A percentile compares a stretch with the other conserved stretches of the same genome.
Evolutionary conservation across 2,797 vertebrate genomes (phyloP).

Genomic region (Odontamblyopus lacepedii): DNA sequence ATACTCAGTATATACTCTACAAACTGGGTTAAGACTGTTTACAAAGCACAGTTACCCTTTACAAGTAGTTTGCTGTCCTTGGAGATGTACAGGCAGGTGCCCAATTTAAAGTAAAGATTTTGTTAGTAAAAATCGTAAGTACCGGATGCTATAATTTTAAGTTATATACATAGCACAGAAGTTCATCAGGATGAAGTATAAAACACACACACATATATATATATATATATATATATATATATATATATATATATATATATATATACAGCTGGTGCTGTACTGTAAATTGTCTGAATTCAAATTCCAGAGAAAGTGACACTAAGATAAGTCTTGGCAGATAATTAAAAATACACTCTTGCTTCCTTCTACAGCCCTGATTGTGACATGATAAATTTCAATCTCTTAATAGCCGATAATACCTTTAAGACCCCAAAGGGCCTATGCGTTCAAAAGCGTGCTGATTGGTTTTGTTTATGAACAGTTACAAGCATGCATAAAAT

Average conservation of each 20-base stretch:
- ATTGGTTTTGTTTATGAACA: slow-evolving; percentile 56
- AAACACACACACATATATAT: no score
- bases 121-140: no score
- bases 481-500: slow-evolving; percentile 72
- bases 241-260: no score
- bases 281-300: no score
- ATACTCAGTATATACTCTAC: slow-evolving; percentile 11
- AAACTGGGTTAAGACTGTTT: slow-evolving; percentile 46
- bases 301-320: background rate
- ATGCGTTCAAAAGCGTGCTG: slow-evolving; percentile 45
- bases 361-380: background rate
- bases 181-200: no score
- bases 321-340: background rate
- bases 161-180: no score
- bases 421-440: slow-evolving; percentile 3
- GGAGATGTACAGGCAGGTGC: no score
- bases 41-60: slow-evolving; percentile 54
- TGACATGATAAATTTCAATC: background rate
- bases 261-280: no score
- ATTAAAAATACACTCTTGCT: background rate
- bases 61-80: slow-evolving; percentile 54
- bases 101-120: no score
- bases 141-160: no score
- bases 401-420: slow-evolving; percentile 3
- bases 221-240: no score